Evolutionary conservation across 2,888 invertebrate genomes (phyloP), one percentile per base, ranked within the genome.

Genomic region (Cephus nigrinus): DNA sequence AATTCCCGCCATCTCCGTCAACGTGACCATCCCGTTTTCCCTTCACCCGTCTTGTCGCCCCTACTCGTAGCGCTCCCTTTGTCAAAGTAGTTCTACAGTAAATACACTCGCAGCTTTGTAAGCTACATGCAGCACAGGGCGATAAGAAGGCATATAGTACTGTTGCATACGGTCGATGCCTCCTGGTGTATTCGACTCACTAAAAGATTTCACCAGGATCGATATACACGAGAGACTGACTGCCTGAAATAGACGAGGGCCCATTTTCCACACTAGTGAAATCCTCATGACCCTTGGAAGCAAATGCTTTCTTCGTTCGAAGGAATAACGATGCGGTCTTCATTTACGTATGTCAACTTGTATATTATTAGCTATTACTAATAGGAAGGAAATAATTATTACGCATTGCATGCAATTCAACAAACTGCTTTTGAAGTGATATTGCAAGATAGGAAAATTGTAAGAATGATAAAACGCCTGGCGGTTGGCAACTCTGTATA

Each of bases 161-260:
- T 55, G 55, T 23, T 55, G 23, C 5, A 55, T 55, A 55, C 55
- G 55, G 9, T 55, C 23, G 55, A 55, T 55, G 55, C 55, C 55
- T 55, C 55, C 55, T 55, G 55, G 55, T 55, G 55, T 23, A 55
- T 55, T 55, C 23, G 23, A 55, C 23, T 23, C 23, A 5, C 55
- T 23, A 4, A 74, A 74, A 34, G 33, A 30, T 34, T 35, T 33
- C 23, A 23, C 35, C 68, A 73, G 85, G 87, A 87, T 87, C 87
- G 84, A 87, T 87, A 82, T 76, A 40, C 80, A 75, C 79, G 79
- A 79, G 80, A 33, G 79, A 74, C 76, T 76, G 81, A 80, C 78
- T 78, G 82, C 87, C 82, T 77, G 82, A 88, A 87, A 86, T 87
- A 87, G 86, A 86, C 68, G 81, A 80, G n/a, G 30, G 36, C 11